Percentiles rank a stretch among this genome's conserved stretches.
phyloP scores from a whole-genome alignment of 2,797 vertebrate species.

The Sebastes elongatus region DNA sequence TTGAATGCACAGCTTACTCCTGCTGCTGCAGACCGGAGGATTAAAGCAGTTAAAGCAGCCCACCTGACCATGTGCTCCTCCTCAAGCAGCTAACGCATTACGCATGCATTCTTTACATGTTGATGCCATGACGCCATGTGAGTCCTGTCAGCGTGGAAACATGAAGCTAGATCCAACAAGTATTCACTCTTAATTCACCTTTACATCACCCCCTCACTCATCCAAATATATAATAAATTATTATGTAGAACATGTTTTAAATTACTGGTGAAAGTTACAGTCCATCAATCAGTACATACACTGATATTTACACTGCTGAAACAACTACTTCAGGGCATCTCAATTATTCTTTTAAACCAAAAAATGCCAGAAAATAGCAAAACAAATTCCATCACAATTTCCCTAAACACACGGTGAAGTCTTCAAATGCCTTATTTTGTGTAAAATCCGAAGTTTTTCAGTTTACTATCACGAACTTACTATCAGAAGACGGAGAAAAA shows the following conservation, averaged over 20 bases:
- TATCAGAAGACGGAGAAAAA: neutral
- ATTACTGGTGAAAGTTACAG: neutral
- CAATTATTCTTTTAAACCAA: neutral
- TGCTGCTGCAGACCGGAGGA: conserved; percentile 27
- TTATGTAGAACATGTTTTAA: neutral
- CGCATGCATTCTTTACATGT: conserved; percentile 53
- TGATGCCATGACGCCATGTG: conserved; percentile 18
- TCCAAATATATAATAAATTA: neutral
- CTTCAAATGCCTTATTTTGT: neutral
- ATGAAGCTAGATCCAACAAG: neutral
- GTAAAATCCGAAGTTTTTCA: neutral
- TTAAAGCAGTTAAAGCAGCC: conserved; percentile 28
- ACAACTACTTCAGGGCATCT: neutral
- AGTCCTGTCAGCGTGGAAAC: conserved; percentile 16
- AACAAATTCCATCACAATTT: too few species aligned
- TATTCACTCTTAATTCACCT: neutral
- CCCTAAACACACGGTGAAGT: too few species aligned
- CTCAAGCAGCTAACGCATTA: conserved; percentile 27
- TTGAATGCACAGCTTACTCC: conserved; percentile 15
- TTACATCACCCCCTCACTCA: neutral
- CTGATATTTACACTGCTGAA: neutral
- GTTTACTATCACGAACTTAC: neutral
- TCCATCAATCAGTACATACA: neutral
- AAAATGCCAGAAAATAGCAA: too few species aligned
- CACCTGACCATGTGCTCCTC: conserved; percentile 45